Evolutionary conservation across 1,140 invertebrate genomes (phyloP).

Genomic region (Pachypsylla venusta): DNA sequence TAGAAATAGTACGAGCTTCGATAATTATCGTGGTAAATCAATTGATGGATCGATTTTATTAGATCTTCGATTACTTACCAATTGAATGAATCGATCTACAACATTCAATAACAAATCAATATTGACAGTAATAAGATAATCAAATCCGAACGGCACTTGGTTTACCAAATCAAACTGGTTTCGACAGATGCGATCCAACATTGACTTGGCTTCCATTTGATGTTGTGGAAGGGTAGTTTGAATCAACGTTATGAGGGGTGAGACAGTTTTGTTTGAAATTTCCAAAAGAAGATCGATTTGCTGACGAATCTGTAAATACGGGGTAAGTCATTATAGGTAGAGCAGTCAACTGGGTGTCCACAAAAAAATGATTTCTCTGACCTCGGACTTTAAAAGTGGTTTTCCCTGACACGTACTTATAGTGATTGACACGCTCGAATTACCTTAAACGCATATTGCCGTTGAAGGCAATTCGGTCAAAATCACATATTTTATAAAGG

Average conservation of each 20-base stretch:
- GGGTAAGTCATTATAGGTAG: not conserved
- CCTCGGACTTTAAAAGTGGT: constrained; percentile 14
- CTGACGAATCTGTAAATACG: constrained; percentile 49
- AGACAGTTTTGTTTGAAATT: constrained; percentile 39
- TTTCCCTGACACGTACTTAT: not conserved
- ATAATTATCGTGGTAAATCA: too few relatives aligned
- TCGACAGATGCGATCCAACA: constrained; percentile 55
- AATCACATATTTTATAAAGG: too few relatives aligned
- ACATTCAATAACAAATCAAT: constrained; percentile 73
- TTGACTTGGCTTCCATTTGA: constrained; percentile 39
- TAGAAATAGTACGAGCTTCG: too few relatives aligned
- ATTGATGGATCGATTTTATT: too few relatives aligned
- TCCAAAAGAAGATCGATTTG: constrained; percentile 78
- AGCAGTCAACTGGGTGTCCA: too few relatives aligned
- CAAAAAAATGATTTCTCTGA: constrained; percentile 14
- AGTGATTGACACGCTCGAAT: too few relatives aligned
- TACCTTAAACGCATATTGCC: too few relatives aligned
- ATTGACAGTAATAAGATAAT: constrained; percentile 62
- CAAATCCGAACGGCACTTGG: constrained; percentile 48
- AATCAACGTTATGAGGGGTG: constrained; percentile 42
- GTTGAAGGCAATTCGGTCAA: too few relatives aligned
- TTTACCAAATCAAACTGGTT: constrained; percentile 46
- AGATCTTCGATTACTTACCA: constrained; percentile 16
- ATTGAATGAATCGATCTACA: constrained; percentile 54
- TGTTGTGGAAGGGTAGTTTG: constrained; percentile 46